Base-by-base conservation (phyloP, 2,888 invertebrate genomes). In the Chymomyza caudatula region DNA sequence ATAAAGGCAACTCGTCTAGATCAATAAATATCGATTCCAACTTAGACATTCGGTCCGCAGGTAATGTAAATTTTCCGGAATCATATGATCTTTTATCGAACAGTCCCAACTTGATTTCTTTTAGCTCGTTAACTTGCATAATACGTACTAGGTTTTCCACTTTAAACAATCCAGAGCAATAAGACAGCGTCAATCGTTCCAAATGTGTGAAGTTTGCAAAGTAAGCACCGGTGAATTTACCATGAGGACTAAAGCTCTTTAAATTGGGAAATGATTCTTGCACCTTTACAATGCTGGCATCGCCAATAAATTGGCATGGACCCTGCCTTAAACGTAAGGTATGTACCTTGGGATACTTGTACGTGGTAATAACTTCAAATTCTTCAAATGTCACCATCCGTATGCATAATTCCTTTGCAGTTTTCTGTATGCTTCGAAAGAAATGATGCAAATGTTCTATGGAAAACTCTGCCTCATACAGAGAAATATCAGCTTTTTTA, bases 241-340 rank as follows among this genome's bases (percentile, higher is more conserved):
- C 81, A 4, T 76, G 65, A 0, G 81, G 81, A 60, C 85, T 85
- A 0, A 82, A 80, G 1, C 69, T 70, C 29, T 13, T 70, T 4
- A 82, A 5, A 60, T 72, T 78, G 13, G 85, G 81, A 60, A 82
- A 85, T 3, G 60, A 13, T 3, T n/a, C 19, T 0, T 66, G 47
- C 1, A 82, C 63, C 23, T 57, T 63, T 6, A 63, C 58, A 4
- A 82, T 60, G n/a, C 67, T 65, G 4, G 44, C 22, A 52, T 81
- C 83, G 0, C n/a, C 20, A 6, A 83, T 4, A 4, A 65, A 19
- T 5, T 43, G 47, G 4, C 37, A 44, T 3, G 61, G 43, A 4
- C 29, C 0, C 8, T 65, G 66, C n/a, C 60, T 43, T 44, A 85
- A 80, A 0, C 81, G 81, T 22, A 82, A 80, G 59, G 83, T 85